Conservation (phyloP, 2,888 invertebrate genomes). For the Zaprionus obscuricornis region DNA sequence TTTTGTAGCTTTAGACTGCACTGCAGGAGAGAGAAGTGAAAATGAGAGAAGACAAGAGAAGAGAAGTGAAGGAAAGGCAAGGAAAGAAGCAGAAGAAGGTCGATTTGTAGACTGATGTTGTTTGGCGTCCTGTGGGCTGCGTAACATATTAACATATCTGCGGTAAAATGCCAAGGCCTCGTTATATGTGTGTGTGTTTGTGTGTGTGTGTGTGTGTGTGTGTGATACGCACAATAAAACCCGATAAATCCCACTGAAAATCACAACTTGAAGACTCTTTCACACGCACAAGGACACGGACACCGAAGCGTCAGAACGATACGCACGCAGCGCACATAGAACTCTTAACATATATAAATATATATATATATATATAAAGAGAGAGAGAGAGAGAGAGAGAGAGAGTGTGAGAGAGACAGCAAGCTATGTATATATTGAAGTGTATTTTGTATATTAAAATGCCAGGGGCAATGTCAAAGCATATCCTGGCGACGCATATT, state of each 20-base stretch:
- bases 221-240: slow-evolving; percentile 72
- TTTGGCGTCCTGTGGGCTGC: slow-evolving; percentile 14
- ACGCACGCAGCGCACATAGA: slow-evolving; percentile 19
- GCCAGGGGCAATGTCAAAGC: slow-evolving; percentile 56
- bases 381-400: too few species aligned
- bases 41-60: too few species aligned
- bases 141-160: slow-evolving; percentile 63
- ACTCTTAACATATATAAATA: slow-evolving; percentile 19
- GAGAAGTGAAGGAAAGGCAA: too few species aligned
- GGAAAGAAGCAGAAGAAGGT: too few species aligned
- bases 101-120: background rate
- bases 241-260: slow-evolving; percentile 65
- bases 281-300: slow-evolving; percentile 52
- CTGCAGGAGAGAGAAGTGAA: too few species aligned
- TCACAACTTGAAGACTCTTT: slow-evolving; percentile 72
- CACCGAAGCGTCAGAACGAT: slow-evolving; percentile 1
- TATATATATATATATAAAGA: background rate
- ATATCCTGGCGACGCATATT: slow-evolving; percentile 66
- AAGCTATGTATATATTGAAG: too few species aligned
- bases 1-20: too few species aligned
- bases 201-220: slow-evolving; percentile 14
- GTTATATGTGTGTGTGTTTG: slow-evolving; percentile 1
- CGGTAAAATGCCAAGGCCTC: slow-evolving; percentile 57
- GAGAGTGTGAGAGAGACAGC: too few species aligned
- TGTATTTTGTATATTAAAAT: slow-evolving; percentile 31